A percentile compares a stretch with the other conserved stretches of the same genome.
Evolutionary conservation across 1,140 invertebrate genomes (phyloP).

Genomic region (Drosophila melanogaster): Release_6_plus_ISO1_MT NT_033777.3:23802001-23802500

Average conservation of each 20-base stretch:
- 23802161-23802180: constrained; percentile 74
- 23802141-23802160: constrained; percentile 83
- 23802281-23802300: constrained; percentile 15
- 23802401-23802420: constrained; percentile 56
- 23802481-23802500: constrained; percentile 52
- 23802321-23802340: constrained; percentile 65
- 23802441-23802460: constrained; percentile 58
- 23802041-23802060: constrained; percentile 11
- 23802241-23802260: constrained; percentile 51
- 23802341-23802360: constrained; percentile 8
- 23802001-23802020: constrained; percentile 67
- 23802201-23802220: constrained; percentile 83
- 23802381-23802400: constrained; percentile 51
- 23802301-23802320: constrained; percentile 29
- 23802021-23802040: constrained; percentile 22
- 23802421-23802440: constrained; percentile 32
- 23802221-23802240: constrained; percentile 84
- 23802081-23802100: constrained; percentile 77
- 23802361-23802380: constrained; percentile 20
- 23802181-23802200: constrained; percentile 75
- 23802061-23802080: constrained; percentile 38
- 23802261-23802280: background rate
- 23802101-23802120: constrained; percentile 82
- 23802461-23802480: constrained; percentile 26
- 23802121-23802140: constrained; percentile 82